Conservation (phyloP, 1,140 invertebrate genomes). For the Philopotamus ludificatus region DNA sequence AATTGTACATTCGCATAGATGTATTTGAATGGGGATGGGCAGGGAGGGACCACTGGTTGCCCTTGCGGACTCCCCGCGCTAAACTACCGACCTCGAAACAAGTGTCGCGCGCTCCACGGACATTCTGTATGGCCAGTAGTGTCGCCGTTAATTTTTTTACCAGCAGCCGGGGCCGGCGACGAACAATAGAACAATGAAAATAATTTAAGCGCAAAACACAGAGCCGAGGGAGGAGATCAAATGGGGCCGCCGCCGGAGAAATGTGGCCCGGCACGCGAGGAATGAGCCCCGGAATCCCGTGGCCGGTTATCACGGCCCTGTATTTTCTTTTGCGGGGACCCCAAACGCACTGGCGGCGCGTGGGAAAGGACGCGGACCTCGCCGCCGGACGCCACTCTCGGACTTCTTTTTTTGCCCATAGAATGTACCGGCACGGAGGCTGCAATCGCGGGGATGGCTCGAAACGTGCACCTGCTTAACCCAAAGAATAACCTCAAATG, state of each 20-base stretch:
- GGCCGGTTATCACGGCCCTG: slow-evolving; percentile 24
- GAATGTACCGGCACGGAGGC: neutral
- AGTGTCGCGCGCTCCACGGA: no score
- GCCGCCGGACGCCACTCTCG: slow-evolving; percentile 4
- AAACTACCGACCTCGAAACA: no score
- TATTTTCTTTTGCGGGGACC: slow-evolving; percentile 19
- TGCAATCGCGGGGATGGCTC: neutral
- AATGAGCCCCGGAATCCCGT: slow-evolving; percentile 34
- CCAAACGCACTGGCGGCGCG: slow-evolving; percentile 6
- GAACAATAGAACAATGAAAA: slow-evolving; percentile 43
- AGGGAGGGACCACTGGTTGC: no score
- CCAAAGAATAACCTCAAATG: no score
- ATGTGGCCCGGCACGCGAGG: slow-evolving; percentile 38
- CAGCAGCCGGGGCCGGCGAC: neutral
- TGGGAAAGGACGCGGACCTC: slow-evolving; percentile 31
- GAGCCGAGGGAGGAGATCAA: slow-evolving; percentile 32
- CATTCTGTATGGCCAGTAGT: neutral
- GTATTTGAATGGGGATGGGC: no score
- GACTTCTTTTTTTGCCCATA: neutral
- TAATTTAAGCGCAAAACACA: slow-evolving; percentile 41
- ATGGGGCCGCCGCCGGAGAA: slow-evolving; percentile 33
- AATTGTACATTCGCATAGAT: no score
- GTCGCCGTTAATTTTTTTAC: neutral
- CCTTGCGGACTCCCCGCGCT: no score
- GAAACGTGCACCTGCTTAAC: neutral